Evolutionary conservation across 1,140 invertebrate species (phyloP).

Genomic region (Cydia fagiglandana): DNA sequence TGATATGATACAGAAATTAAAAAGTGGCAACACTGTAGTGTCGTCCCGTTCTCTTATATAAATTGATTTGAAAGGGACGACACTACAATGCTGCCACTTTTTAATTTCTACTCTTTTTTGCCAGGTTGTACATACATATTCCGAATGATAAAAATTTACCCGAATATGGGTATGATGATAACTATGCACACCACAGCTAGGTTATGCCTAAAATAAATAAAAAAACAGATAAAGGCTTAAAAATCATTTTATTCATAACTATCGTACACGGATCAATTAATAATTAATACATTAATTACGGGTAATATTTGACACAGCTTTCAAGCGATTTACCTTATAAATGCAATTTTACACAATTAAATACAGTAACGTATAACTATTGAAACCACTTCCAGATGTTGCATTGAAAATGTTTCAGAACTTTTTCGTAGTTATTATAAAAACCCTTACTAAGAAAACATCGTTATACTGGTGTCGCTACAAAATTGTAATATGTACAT

Average conservation of each 20-base stretch:
- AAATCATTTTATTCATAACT: conserved; percentile 76
- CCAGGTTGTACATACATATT: too few species aligned
- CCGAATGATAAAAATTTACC: too few species aligned
- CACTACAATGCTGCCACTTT: too few species aligned
- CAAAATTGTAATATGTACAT: not conserved
- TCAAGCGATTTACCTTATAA: conserved; percentile 56
- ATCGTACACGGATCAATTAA: conserved; percentile 73
- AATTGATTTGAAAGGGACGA: too few species aligned
- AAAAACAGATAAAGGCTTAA: conserved; percentile 57
- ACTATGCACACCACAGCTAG: too few species aligned
- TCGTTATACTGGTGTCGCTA: not conserved
- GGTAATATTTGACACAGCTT: conserved; percentile 53
- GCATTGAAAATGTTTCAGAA: not conserved
- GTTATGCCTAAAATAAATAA: not conserved
- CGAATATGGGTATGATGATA: too few species aligned
- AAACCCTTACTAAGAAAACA: conserved; percentile 22
- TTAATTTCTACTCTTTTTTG: too few species aligned
- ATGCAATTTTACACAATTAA: conserved; percentile 43
- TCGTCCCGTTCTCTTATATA: too few species aligned
- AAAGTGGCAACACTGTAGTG: too few species aligned
- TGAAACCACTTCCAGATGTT: not conserved
- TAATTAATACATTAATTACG: conserved; percentile 57
- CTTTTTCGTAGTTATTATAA: not conserved
- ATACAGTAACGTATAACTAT: conserved; percentile 18
- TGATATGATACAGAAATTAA: too few species aligned